These are phyloP conservation scores for Rhabditoides inermis DNA, from an alignment of 2,888 invertebrate species.

Conservation along the genomic window DNA sequence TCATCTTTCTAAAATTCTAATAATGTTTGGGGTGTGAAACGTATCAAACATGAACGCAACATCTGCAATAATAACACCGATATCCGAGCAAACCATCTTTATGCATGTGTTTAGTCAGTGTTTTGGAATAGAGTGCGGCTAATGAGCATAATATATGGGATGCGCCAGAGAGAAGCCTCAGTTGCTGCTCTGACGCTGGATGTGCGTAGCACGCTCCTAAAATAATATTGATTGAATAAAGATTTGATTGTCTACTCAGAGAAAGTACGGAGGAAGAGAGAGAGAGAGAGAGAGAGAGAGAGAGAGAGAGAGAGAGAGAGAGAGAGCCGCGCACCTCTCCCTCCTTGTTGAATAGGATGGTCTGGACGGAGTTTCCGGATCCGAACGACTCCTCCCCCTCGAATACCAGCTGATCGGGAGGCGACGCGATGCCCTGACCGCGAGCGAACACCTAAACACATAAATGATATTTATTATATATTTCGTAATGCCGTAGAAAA, in stretches of 20 bases:
- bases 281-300: not conserved
- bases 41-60: too few relatives aligned
- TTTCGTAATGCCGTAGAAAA: not conserved
- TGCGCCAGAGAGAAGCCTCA: too few relatives aligned
- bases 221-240: not conserved
- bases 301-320: not conserved
- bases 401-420: conserved; percentile 46
- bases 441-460: conserved; percentile 37
- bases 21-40: too few relatives aligned
- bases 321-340: too few relatives aligned
- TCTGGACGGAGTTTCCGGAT: conserved; percentile 45
- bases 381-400: conserved; percentile 50
- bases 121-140: too few relatives aligned
- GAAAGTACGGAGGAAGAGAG: not conserved
- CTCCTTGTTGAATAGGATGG: conserved; percentile 49
- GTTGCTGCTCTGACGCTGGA: conserved; percentile 36
- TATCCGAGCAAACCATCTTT: too few relatives aligned
- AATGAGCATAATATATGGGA: too few relatives aligned
- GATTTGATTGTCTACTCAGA: not conserved
- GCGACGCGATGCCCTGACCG: conserved; percentile 33
- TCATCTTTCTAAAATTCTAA: too few relatives aligned
- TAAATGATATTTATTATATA: not conserved
- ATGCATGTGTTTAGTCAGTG: too few relatives aligned
- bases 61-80: too few relatives aligned
- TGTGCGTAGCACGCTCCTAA: conserved; percentile 45